Percentiles rank a stretch among this genome's conserved stretches.
Evolutionary conservation across 2,888 invertebrate genomes (phyloP).

Genomic region (Leptarthrus brevirostris): DNA sequence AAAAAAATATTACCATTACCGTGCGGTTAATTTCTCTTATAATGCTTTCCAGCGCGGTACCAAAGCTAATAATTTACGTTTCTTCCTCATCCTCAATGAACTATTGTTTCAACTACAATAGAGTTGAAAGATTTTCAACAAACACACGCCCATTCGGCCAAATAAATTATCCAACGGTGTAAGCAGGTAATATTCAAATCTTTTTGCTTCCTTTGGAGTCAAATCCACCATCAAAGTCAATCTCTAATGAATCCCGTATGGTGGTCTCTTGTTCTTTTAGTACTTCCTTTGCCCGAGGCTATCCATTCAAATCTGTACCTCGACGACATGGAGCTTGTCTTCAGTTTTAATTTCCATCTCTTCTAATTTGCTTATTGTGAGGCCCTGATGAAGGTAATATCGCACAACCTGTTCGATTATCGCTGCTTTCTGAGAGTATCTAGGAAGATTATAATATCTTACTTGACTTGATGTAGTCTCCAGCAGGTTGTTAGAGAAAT

Average conservation of each 20-base stretch:
- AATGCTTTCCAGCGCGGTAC: conserved; percentile 8
- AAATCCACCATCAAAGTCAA: conserved; percentile 32
- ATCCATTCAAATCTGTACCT: conserved; percentile 46
- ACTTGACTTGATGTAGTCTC: conserved; percentile 10
- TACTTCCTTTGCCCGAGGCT: conserved; percentile 45
- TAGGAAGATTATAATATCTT: conserved; percentile 41
- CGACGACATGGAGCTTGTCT: conserved; percentile 44
- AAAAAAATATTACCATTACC: conserved; percentile 5
- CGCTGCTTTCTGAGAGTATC: conserved; percentile 16
- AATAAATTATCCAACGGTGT: conserved; percentile 40
- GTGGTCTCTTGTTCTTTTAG: conserved; percentile 41
- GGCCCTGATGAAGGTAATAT: conserved; percentile 8
- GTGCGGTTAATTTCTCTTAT: conserved; percentile 1
- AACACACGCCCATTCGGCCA: conserved; percentile 43
- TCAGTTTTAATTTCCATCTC: conserved; percentile 46
- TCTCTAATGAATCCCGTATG: conserved; percentile 40
- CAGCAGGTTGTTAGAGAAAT: conserved; percentile 37
- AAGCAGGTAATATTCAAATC: conserved; percentile 26
- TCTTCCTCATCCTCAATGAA: conserved; percentile 44
- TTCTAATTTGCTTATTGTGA: conserved; percentile 45
- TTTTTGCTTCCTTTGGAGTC: conserved; percentile 29
- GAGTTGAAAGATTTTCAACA: conserved; percentile 39
- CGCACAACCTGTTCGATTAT: conserved; percentile 34
- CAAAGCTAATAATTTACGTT: conserved; percentile 25
- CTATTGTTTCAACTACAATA: conserved; percentile 48